Base-by-base conservation (phyloP, 2,113 vertebrate genomes). In the Australoheros scitulus region DNA sequence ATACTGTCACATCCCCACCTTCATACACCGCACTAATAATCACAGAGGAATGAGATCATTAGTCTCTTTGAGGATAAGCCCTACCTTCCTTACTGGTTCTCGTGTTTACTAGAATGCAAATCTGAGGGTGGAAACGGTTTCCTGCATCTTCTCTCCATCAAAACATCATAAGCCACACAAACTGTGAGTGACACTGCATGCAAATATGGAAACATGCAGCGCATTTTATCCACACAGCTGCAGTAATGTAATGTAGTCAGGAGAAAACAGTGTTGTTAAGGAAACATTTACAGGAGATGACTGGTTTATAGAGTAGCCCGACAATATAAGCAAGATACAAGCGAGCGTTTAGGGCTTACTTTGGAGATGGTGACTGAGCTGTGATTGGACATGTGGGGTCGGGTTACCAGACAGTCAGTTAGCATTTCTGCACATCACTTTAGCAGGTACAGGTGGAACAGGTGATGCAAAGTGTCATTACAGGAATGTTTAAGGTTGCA, bases 41-140 rank as follows among this genome's bases (percentile, higher is more conserved):
- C 74, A 59, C 60, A 64, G 22, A 2, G 17, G 72, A 76, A 84
- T 87, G 52, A 26, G 56, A 81, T 57, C 43, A 81, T 84, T 78
- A 61, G 50, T 84, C 63, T 86, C 61, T 52, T 11, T 57, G 41
- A 84, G 79, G 36, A 79, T 78, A 86, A 68, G 77, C 22, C 38
- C 8, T 3, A 22, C 60, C 56, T 82, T 77, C 72, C 22, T 32
- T 6, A 26, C 65, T 32, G 3, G 2, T 2, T 52, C 65, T 20
- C 20, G 43, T 81, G 79, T 83, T 83, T 78, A 70, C 63, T 17
- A 4, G 26, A 78, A 57, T 34, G 24, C 75, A 79, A 77, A 20
- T 32, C n/a, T 38, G 52, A 61, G 15, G 20, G 38, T 61, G 2
- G 47, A 72, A 43, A 55, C 18, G 1, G 18, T 72, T 55, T 55